Conservation (phyloP, 1,140 invertebrate genomes). For the Atta texana region DNA sequence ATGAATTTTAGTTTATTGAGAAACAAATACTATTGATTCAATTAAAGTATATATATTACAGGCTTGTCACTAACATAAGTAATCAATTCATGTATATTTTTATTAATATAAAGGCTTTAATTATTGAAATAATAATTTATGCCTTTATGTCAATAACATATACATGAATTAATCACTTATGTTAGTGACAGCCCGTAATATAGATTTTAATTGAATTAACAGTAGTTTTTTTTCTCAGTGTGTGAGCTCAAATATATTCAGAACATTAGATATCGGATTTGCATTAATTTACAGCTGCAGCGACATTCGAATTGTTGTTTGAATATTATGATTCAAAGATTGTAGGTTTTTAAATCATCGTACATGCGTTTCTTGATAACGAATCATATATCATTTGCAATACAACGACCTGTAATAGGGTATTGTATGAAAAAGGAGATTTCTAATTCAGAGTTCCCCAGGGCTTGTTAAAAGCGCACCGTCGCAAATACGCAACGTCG, state of each 20-base stretch:
- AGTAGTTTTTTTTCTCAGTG: too few species aligned
- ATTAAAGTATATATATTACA: too few species aligned
- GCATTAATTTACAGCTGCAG: neutral
- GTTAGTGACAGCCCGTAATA: too few species aligned
- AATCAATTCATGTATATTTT: too few species aligned
- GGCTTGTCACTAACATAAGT: too few species aligned
- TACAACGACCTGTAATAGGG: neutral
- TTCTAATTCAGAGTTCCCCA: conserved; percentile 5
- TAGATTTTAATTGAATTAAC: too few species aligned
- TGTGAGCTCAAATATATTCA: neutral
- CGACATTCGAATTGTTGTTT: neutral
- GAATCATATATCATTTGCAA: neutral
- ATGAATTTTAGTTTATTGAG: neutral
- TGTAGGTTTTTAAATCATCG: conserved; percentile 21
- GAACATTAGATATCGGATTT: conserved; percentile 5
- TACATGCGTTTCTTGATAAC: neutral
- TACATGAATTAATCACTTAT: too few species aligned
- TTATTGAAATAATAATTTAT: too few species aligned
- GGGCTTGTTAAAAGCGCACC: neutral
- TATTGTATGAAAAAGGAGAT: conserved; percentile 13
- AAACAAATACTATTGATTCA: too few species aligned
- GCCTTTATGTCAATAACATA: too few species aligned
- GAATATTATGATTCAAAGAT: neutral
- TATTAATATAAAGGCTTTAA: too few species aligned
- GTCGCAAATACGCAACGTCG: neutral